phyloP scores from a whole-genome alignment of 1,140 invertebrate species.

The Ceratina japonica region DNA sequence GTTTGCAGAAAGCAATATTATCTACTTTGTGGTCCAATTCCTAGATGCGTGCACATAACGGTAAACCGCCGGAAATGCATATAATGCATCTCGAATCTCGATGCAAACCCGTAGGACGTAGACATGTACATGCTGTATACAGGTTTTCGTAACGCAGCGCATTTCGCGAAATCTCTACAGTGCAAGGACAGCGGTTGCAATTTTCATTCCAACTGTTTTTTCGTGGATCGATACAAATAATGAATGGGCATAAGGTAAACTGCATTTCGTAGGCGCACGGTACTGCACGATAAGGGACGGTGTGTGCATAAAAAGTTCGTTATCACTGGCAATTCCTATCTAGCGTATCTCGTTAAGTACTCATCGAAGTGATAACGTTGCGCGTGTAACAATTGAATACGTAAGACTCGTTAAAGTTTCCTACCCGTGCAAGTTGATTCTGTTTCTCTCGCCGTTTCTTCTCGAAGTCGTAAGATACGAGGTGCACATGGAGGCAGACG shows the following conservation, averaged over 20 bases:
- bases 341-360: neutral
- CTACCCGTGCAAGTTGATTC: neutral
- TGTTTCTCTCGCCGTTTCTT: constrained; percentile 3
- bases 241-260: neutral
- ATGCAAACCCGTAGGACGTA: constrained; percentile 18
- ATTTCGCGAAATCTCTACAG: neutral
- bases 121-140: constrained; percentile 3
- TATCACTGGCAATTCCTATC: constrained; percentile 1
- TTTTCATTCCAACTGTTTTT: constrained; percentile 7
- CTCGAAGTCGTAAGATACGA: neutral
- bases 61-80: constrained; percentile 40
- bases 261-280: neutral
- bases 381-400: neutral
- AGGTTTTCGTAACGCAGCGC: neutral
- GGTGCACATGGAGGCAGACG: neutral
- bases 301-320: neutral
- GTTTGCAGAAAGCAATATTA: constrained; percentile 37
- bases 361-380: neutral
- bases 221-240: neutral
- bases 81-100: constrained; percentile 19
- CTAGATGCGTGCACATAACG: constrained; percentile 24
- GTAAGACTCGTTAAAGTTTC: neutral
- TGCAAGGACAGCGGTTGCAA: neutral
- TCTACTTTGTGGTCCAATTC: constrained; percentile 43
- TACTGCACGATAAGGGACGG: neutral